A percentile compares a stretch with the other conserved stretches of the same genome.
phyloP scores from a whole-genome alignment of 2,888 invertebrate genomes.

The Melikaiella ostensackeni region DNA sequence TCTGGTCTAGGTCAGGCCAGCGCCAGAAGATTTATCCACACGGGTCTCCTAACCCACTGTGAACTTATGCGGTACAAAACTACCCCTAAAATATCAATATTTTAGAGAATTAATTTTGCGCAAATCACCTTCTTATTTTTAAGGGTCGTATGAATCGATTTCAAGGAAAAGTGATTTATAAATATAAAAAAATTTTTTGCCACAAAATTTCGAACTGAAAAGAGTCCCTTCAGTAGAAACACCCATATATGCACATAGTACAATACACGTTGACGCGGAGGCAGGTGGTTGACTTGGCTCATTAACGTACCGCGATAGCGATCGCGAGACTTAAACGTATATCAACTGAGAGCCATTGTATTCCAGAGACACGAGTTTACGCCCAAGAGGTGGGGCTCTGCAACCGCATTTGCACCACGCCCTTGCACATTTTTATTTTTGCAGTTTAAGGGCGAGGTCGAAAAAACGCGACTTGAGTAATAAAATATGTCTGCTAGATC shows the following conservation, averaged over 20 bases:
- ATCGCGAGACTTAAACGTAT: constrained; percentile 55
- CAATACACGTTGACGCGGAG: constrained; percentile 2
- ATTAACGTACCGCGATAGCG: constrained; percentile 59
- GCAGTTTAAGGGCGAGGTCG: constrained; percentile 59
- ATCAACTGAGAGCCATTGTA: constrained; percentile 57
- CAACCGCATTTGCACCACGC: constrained; percentile 67
- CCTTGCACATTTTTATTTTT: constrained; percentile 63
- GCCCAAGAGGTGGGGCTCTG: constrained; percentile 68
- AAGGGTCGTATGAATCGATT: no score
- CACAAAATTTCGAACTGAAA: no score
- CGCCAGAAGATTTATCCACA: no score
- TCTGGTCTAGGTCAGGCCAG: no score
- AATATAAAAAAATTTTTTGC: no score
- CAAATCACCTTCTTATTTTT: no score
- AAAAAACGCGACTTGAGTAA: constrained; percentile 15
- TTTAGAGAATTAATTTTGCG: no score
- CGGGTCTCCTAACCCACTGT: no score
- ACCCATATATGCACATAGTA: background rate
- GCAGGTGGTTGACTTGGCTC: constrained; percentile 63
- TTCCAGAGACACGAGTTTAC: constrained; percentile 60
- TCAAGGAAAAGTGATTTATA: no score
- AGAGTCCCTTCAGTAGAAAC: no score
- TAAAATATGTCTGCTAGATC: constrained; percentile 33
- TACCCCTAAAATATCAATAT: no score
- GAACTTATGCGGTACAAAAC: no score